These are phyloP conservation scores for Nothobranchius furzeri DNA, from an alignment of 2,113 vertebrate species.

Conservation along the genomic window DNA sequence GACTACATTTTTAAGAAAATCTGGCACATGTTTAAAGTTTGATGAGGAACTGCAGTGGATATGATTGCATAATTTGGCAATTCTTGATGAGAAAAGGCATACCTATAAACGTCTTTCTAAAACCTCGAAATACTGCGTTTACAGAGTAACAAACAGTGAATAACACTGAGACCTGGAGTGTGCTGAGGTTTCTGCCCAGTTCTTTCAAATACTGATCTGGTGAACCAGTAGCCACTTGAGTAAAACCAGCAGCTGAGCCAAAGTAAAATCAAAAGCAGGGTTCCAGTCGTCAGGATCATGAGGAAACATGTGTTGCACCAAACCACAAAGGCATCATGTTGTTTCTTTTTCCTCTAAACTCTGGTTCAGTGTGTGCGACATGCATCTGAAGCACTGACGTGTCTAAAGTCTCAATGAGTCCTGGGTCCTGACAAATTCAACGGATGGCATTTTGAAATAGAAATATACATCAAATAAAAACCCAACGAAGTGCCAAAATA, in stretches of 20 bases:
- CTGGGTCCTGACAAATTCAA: slow-evolving; percentile 54
- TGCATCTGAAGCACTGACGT: slow-evolving; percentile 39
- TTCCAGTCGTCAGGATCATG: slow-evolving; percentile 30
- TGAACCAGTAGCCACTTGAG: slow-evolving; percentile 19
- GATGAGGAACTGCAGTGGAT: slow-evolving; percentile 48
- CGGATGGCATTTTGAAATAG: slow-evolving; percentile 9
- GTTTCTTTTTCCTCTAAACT: slow-evolving; percentile 9
- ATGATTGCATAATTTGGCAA: slow-evolving; percentile 71
- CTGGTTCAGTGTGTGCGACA: slow-evolving; percentile 14
- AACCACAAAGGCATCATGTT: slow-evolving; percentile 25
- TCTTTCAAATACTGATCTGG: slow-evolving; percentile 13
- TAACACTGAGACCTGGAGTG: not conserved
- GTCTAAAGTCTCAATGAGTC: slow-evolving; percentile 47
- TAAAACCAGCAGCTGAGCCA: slow-evolving; percentile 15
- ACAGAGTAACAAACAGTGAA: slow-evolving; percentile 30
- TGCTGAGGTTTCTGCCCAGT: not conserved
- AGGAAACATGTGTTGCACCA: slow-evolving; percentile 22
- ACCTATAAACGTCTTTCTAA: slow-evolving; percentile 21
- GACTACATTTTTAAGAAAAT: slow-evolving; percentile 27
- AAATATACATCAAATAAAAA: slow-evolving; percentile 8
- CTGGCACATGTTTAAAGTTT: slow-evolving; percentile 44
- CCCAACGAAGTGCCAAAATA: not conserved
- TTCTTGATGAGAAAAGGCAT: slow-evolving; percentile 61
- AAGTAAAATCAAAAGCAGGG: slow-evolving; percentile 15
- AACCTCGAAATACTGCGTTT: slow-evolving; percentile 32